Conservation (phyloP, 2,113 vertebrate species). For the Calyptommatus sinebrachiatus region DNA sequence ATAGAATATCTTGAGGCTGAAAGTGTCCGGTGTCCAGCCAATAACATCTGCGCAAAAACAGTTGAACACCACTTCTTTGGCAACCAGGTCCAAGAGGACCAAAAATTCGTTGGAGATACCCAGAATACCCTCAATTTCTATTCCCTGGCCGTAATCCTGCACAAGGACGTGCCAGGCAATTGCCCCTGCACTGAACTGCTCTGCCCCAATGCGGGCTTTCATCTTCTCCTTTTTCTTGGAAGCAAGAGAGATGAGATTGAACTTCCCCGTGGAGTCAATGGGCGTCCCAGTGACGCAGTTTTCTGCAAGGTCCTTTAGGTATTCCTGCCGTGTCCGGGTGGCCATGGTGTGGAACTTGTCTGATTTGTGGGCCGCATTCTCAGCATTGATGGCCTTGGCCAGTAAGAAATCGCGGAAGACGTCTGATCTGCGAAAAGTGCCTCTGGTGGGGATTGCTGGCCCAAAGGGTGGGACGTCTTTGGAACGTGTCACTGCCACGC, state of each 20-base stretch:
- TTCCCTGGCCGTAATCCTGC: slow-evolving; percentile 79
- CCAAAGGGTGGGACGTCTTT: slow-evolving; percentile 94
- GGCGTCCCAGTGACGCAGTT: slow-evolving; percentile 87
- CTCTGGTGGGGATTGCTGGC: slow-evolving; percentile 82
- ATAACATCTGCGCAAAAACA: slow-evolving; percentile 92
- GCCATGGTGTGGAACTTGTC: slow-evolving; percentile 96
- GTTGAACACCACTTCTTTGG: slow-evolving; percentile 92
- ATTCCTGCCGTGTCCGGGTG: slow-evolving; percentile 88
- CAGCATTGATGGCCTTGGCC: slow-evolving; percentile 91
- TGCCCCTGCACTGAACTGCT: slow-evolving; percentile 79
- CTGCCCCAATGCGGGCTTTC: slow-evolving; percentile 75
- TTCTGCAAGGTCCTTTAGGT: slow-evolving; percentile 88
- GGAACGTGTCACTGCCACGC: slow-evolving; percentile 93
- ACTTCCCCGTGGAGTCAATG: slow-evolving; percentile 83
- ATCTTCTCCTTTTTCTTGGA: slow-evolving; percentile 90
- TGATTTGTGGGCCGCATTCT: slow-evolving; percentile 90
- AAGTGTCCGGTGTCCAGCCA: slow-evolving; percentile 85
- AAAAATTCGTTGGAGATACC: slow-evolving; percentile 84
- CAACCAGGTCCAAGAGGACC: slow-evolving; percentile 78
- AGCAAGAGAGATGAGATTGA: slow-evolving; percentile 86
- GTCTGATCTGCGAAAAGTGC: slow-evolving; percentile 82
- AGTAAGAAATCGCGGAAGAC: slow-evolving; percentile 89
- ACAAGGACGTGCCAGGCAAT: slow-evolving; percentile 82
- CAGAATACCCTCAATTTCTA: slow-evolving; percentile 76
- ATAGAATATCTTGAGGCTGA: slow-evolving; percentile 84